Evolutionary conservation across 2,797 vertebrate genomes (phyloP).

Genomic region (Phoxinus dragarum): DNA sequence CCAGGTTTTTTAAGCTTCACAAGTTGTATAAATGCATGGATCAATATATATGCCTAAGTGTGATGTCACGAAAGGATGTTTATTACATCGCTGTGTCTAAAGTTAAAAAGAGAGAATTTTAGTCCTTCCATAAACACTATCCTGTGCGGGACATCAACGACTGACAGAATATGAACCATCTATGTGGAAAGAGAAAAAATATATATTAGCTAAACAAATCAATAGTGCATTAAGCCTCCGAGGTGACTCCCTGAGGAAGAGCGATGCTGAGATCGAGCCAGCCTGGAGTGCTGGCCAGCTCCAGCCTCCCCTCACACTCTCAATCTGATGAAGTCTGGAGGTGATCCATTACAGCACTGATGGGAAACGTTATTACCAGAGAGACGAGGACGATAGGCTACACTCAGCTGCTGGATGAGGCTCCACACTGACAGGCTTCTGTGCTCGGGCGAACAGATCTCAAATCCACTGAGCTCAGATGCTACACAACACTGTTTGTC

Average conservation of each 20-base stretch:
- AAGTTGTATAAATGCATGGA: neutral
- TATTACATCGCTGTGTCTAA: neutral
- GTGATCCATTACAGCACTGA: conserved; percentile 69
- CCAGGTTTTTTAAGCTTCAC: neutral
- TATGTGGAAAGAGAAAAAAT: conserved; percentile 55
- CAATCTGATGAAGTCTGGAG: conserved; percentile 67
- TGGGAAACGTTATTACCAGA: conserved; percentile 66
- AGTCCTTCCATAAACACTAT: conserved; percentile 35
- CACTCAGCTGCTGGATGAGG: conserved; percentile 35
- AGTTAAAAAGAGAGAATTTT: conserved; percentile 5
- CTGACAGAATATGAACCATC: conserved; percentile 44
- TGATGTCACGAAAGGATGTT: neutral
- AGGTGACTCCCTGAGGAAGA: conserved; percentile 67
- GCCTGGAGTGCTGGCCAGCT: conserved; percentile 47
- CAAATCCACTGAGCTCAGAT: conserved; percentile 4
- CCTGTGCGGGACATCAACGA: conserved; percentile 41
- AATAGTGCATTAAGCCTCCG: conserved; percentile 72
- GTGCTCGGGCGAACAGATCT: conserved; percentile 1
- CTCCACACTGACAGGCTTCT: conserved; percentile 18
- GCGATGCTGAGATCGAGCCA: conserved; percentile 63
- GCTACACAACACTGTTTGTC: conserved; percentile 13
- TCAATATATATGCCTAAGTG: neutral
- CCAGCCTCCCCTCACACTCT: conserved; percentile 55
- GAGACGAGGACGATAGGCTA: conserved; percentile 57
- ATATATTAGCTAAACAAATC: conserved; percentile 77